Conservation (phyloP, 1,140 invertebrate species). For the Conopomorpha cramerella region DNA sequence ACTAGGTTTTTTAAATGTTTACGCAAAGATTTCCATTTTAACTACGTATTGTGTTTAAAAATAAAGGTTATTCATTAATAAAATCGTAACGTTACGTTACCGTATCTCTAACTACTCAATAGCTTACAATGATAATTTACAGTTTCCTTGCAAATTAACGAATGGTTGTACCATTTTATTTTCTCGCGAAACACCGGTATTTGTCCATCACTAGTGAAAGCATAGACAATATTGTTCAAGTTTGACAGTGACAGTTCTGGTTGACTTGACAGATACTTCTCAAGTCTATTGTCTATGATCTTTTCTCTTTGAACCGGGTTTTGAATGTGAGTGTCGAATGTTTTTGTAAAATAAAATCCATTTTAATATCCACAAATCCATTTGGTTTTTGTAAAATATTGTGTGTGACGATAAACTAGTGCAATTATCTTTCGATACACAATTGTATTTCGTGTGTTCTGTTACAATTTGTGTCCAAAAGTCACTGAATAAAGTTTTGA, state of each 20-base stretch:
- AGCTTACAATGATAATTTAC: background rate
- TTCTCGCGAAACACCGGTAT: background rate
- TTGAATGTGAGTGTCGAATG: slow-evolving; percentile 44
- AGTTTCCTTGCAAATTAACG: background rate
- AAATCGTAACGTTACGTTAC: too few relatives aligned
- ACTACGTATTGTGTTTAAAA: too few relatives aligned
- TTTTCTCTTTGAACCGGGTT: slow-evolving; percentile 52
- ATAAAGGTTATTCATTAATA: too few relatives aligned
- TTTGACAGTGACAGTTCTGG: too few relatives aligned
- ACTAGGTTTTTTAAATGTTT: too few relatives aligned
- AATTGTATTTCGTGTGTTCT: slow-evolving; percentile 28
- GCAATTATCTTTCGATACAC: too few relatives aligned
- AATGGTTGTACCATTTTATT: too few relatives aligned
- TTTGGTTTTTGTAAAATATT: too few relatives aligned
- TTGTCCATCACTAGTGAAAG: slow-evolving; percentile 4
- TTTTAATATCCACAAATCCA: slow-evolving; percentile 26
- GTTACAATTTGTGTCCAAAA: slow-evolving; percentile 22
- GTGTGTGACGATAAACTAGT: too few relatives aligned
- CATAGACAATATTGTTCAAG: slow-evolving; percentile 14
- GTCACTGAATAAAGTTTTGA: slow-evolving; percentile 22
- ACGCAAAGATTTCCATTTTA: too few relatives aligned
- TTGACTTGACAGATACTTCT: slow-evolving; percentile 34
- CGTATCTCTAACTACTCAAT: too few relatives aligned
- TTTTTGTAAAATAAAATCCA: slow-evolving; percentile 41
- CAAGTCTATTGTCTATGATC: too few relatives aligned